These are phyloP conservation scores for Troides aeacus DNA, from an alignment of 2,888 invertebrate species.

Conservation along the genomic window DNA sequence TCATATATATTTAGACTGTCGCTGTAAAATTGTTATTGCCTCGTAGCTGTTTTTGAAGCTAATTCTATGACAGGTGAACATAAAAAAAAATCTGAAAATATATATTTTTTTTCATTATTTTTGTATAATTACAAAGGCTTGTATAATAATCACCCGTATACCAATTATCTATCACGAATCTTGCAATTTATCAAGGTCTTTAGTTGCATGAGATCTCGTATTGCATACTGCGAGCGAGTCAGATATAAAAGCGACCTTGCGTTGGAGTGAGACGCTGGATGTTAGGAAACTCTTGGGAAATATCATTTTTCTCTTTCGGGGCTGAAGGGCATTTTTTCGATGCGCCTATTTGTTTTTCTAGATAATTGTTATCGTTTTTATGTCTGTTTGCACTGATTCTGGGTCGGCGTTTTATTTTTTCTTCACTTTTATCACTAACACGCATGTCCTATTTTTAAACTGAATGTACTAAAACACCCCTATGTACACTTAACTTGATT, in stretches of 20 bases:
- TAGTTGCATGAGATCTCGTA: conserved; percentile 76
- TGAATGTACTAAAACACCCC: background rate
- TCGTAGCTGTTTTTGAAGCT: background rate
- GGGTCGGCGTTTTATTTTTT: conserved; percentile 60
- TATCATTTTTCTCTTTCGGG: conserved; percentile 75
- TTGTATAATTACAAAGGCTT: conserved; percentile 51
- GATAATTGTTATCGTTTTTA: conserved; percentile 46
- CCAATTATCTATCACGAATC: conserved; percentile 78
- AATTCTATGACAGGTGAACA: background rate
- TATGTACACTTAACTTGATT: background rate
- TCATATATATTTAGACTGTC: conserved; percentile 11
- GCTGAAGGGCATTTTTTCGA: conserved; percentile 73
- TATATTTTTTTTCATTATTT: conserved; percentile 35
- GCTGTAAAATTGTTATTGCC: conserved; percentile 11
- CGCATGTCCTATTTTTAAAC: conserved; percentile 1
- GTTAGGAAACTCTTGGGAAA: conserved; percentile 78
- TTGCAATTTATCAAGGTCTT: conserved; percentile 77
- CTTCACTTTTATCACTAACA: conserved; percentile 29
- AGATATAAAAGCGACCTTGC: conserved; percentile 59
- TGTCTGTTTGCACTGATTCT: conserved; percentile 59
- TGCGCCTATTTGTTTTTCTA: conserved; percentile 55
- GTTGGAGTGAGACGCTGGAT: conserved; percentile 61
- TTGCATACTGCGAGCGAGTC: conserved; percentile 73
- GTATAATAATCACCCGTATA: conserved; percentile 73
- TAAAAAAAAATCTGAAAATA: background rate